Conservation (phyloP, 1,140 invertebrate species). For the Drosophila biarmipes region DNA sequence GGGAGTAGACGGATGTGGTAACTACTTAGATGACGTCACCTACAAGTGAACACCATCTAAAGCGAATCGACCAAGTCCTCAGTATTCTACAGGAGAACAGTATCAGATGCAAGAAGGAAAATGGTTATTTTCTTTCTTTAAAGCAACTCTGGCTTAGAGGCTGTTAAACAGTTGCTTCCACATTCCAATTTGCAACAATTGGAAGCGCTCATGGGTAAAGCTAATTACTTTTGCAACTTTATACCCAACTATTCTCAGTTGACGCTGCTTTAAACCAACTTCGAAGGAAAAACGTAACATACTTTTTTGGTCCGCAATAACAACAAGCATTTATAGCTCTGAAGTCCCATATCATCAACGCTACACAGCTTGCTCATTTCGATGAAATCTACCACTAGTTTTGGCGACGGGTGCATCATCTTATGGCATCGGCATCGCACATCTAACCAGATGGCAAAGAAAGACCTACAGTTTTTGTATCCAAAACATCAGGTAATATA, state of each 20-base stretch:
- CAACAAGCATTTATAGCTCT: no score
- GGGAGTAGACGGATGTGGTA: background rate
- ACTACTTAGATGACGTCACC: slow-evolving; percentile 7
- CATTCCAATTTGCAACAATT: slow-evolving; percentile 1
- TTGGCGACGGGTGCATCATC: no score
- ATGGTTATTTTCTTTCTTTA: background rate
- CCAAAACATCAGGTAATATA: no score
- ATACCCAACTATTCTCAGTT: slow-evolving; percentile 7
- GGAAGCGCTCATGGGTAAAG: slow-evolving; percentile 8
- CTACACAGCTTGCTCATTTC: no score
- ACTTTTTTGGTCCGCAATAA: no score
- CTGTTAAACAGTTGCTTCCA: background rate
- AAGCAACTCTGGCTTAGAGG: background rate
- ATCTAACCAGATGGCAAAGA: no score
- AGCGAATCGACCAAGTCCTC: no score
- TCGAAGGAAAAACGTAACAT: slow-evolving; percentile 7
- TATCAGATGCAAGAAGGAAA: background rate
- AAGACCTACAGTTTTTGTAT: no score
- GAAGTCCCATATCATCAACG: no score
- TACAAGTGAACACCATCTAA: background rate
- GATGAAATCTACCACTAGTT: no score
- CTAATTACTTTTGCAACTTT: slow-evolving; percentile 7
- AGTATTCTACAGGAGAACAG: background rate
- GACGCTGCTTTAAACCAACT: background rate
- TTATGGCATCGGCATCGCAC: no score